Evolutionary conservation across 2,888 invertebrate genomes (phyloP).

Genomic region (Eupelmus urozonus): DNA sequence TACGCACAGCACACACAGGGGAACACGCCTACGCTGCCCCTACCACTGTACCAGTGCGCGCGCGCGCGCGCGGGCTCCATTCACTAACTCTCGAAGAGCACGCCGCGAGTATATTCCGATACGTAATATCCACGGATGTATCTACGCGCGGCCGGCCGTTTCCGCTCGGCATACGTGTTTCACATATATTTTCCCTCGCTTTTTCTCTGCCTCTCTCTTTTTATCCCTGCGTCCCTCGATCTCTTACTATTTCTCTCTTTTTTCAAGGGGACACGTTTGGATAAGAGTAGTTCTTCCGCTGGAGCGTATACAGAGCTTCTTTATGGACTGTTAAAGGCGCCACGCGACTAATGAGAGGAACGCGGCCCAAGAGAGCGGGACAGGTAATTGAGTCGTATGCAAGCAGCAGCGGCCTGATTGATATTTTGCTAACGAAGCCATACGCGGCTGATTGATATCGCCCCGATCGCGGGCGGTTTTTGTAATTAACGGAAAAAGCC

Average conservation of each 20-base stretch:
- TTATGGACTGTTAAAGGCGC: constrained; percentile 52
- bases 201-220: not conserved
- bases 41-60: not conserved
- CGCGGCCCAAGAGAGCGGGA: not conserved
- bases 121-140: constrained; percentile 49
- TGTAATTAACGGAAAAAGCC: constrained; percentile 33
- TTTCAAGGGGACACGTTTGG: not conserved
- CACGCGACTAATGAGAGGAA: constrained; percentile 49
- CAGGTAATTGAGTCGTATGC: constrained; percentile 49
- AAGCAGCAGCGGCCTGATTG: constrained; percentile 1
- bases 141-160: constrained; percentile 39
- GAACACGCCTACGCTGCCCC: constrained; percentile 41
- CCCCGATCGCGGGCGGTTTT: not conserved
- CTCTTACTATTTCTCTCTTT: not conserved
- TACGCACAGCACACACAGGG: constrained; percentile 15
- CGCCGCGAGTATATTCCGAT: constrained; percentile 14
- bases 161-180: constrained; percentile 34
- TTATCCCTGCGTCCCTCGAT: not conserved
- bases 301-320: no score
- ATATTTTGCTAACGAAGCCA: constrained; percentile 51
- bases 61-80: constrained; percentile 18
- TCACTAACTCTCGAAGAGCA: constrained; percentile 31
- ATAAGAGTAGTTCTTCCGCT: not conserved
- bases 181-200: constrained; percentile 10
- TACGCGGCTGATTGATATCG: constrained; percentile 17